Base-by-base conservation (phyloP, 2,888 invertebrate genomes). In the Phyllotreta striolata region DNA sequence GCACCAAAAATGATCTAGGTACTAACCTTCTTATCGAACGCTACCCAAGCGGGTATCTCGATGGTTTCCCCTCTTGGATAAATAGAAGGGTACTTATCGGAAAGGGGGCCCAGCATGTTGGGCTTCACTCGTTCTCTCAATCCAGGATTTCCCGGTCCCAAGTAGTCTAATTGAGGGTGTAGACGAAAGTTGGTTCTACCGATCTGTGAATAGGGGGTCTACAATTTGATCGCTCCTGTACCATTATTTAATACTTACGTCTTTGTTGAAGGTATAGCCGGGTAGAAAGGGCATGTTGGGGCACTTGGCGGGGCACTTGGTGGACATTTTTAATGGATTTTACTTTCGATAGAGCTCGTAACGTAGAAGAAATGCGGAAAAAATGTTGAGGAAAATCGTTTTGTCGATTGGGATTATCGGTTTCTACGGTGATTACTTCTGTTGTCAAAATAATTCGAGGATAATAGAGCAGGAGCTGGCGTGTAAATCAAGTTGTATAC, bases 1-100 rank as follows among this genome's bases (percentile, higher is more conserved):
- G 1, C 13, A 12, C 1, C 41, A 24, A 13, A n/a, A 9, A 8
- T 47, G 0, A 47, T 13, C 12, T 47, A 37, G 2, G 35, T 52
- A n/a, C 51, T 49, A 78, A 92, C 92, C 83, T 95, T 89, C 81
- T 93, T 92, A 78, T 96, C 95, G 79, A 90, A 94, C 64, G 91
- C 90, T 58, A 96, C 85, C 95, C 95, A 96, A 0, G 92, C 83
- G 0, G 96, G 95, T 54, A 91, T 78, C 70, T 90, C 90, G 0
- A 88, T 86, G 0, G 88, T 89, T 77, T 90, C 89, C 70, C 91
- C 91, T 10, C 90, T 85, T 1, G 91, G 88, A 81, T 91, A 93
- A 52, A 91, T 78, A 0, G 91, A 91, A 0, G 91, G 91, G 73
- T 86, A 85, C 61, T 85, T 84, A 60, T 84, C 86, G 0, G 84